Conservation (phyloP, 2,888 invertebrate species). For the Gortyna flavago region DNA sequence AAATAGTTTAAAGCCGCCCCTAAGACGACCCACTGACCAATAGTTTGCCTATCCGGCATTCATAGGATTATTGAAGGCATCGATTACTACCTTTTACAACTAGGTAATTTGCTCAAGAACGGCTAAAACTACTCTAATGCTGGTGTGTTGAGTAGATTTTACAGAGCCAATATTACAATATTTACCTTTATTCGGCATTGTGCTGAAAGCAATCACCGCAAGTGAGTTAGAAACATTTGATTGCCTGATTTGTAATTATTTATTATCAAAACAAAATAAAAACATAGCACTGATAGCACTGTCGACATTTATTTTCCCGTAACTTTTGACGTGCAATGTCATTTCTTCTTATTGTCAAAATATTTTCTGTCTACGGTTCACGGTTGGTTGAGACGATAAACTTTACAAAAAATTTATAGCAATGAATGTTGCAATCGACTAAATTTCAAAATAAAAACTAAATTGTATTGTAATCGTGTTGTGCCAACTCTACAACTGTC, state of each 20-base stretch:
- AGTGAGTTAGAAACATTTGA: neutral
- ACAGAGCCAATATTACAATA: neutral
- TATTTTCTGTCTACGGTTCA: too few species aligned
- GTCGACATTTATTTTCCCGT: slow-evolving; percentile 29
- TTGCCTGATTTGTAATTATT: neutral
- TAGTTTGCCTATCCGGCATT: neutral
- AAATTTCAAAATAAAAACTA: neutral
- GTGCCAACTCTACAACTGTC: slow-evolving; percentile 29
- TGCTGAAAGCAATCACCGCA: slow-evolving; percentile 3
- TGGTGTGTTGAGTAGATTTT: neutral
- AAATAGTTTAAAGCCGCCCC: too few species aligned
- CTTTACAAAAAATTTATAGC: too few species aligned
- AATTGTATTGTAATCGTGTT: too few species aligned
- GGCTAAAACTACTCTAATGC: neutral
- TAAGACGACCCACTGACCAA: too few species aligned
- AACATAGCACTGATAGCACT: slow-evolving; percentile 35
- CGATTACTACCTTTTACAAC: neutral
- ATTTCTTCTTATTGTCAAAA: neutral
- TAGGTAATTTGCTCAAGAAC: slow-evolving; percentile 1
- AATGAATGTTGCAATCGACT: neutral
- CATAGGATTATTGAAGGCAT: neutral
- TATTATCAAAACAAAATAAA: slow-evolving; percentile 37
- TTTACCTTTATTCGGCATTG: slow-evolving; percentile 77
- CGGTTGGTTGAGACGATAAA: neutral
- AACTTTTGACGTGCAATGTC: slow-evolving; percentile 21